phyloP scores from a whole-genome alignment of 2,888 invertebrate species.

The Megaustenia siamemsis region DNA sequence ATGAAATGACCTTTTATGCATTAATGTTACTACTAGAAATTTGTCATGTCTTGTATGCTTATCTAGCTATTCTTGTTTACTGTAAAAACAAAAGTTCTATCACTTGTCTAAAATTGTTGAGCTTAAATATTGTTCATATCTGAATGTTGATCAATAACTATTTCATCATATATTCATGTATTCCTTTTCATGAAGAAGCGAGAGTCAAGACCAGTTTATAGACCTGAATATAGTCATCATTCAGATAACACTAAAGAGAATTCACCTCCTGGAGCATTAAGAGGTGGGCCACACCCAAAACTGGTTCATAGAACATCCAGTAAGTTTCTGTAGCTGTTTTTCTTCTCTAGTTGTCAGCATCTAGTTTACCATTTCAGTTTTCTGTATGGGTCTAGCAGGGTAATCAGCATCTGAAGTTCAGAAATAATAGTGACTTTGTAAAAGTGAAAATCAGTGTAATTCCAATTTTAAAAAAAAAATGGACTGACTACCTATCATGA shows the following conservation, averaged over 20 bases:
- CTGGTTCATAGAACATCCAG: conserved; percentile 62
- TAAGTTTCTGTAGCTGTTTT: conserved; percentile 51
- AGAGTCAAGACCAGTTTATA: conserved; percentile 60
- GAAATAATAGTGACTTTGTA: no score
- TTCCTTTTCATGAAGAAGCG: conserved; percentile 56
- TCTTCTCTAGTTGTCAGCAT: not conserved
- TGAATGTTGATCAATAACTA: not conserved
- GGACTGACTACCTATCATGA: no score
- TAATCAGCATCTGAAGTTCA: no score
- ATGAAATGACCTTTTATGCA: no score
- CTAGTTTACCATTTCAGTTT: not conserved
- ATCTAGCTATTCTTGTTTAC: no score
- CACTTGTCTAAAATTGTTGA: no score
- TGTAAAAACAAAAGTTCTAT: no score
- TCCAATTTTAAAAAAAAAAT: no score
- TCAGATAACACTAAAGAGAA: conserved; percentile 68
- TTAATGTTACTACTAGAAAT: no score
- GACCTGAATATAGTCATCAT: conserved; percentile 57
- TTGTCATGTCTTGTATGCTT: no score
- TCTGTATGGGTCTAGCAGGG: no score
- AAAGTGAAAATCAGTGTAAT: no score
- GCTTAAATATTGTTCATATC: not conserved
- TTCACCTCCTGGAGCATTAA: conserved; percentile 62
- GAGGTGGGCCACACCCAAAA: conserved; percentile 28
- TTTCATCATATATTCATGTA: not conserved